Conservation (phyloP, 2,797 vertebrate genomes). For the Halcyon leucocephala region DNA sequence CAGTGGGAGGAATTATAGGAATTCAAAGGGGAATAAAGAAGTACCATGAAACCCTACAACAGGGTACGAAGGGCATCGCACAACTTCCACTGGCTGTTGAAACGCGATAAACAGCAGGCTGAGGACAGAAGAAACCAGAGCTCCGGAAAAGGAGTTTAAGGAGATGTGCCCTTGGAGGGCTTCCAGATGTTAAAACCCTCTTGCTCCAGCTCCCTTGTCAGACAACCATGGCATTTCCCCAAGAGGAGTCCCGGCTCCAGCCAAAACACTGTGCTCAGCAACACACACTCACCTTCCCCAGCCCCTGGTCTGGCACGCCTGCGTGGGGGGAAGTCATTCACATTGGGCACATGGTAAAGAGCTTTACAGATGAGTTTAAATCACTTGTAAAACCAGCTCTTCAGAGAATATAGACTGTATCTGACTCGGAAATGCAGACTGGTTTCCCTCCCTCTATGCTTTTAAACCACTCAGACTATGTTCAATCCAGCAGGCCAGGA, state of each 20-base stretch:
- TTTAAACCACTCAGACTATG: not conserved
- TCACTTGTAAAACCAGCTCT: not conserved
- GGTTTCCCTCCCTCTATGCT: not conserved
- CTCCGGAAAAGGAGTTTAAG: not conserved
- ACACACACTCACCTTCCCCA: not conserved
- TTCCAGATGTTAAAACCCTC: not conserved
- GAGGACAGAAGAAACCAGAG: not conserved
- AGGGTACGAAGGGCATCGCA: not conserved
- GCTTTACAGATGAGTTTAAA: not conserved
- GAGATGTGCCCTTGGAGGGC: not conserved
- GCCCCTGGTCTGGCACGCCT: not conserved
- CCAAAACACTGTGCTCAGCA: not conserved
- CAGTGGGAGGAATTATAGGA: not conserved
- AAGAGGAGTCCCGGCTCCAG: not conserved
- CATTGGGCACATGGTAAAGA: rapidly evolving
- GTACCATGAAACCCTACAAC: not conserved
- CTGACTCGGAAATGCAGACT: not conserved
- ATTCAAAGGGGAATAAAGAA: not conserved
- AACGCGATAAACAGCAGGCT: not conserved
- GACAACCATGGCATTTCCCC: not conserved
- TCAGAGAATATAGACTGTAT: not conserved
- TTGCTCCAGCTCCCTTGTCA: not conserved
- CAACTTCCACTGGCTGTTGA: not conserved
- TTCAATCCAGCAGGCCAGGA: not conserved
- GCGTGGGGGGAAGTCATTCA: not conserved